These are phyloP conservation scores for Piscicola geometra DNA, from an alignment of 2,888 invertebrate genomes.

Conservation along the genomic window DNA sequence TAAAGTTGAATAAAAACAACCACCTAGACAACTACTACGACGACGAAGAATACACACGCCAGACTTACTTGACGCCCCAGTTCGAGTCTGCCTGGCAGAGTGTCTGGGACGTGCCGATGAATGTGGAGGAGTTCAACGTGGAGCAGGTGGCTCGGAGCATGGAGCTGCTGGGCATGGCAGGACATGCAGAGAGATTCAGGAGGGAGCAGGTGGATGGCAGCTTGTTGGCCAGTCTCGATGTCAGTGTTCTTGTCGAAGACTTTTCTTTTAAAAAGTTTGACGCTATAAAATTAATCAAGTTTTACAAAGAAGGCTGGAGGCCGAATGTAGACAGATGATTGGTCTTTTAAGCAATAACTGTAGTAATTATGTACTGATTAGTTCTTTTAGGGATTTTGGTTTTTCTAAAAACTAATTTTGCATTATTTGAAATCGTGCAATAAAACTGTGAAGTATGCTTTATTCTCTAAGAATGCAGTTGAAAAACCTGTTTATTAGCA, in stretches of 20 bases:
- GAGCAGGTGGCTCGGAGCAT: conserved; percentile 30
- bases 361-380: too few species aligned
- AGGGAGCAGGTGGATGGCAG: conserved; percentile 36
- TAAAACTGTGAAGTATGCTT: too few species aligned
- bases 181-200: conserved; percentile 28
- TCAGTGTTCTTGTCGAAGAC: conserved; percentile 25
- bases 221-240: conserved; percentile 29
- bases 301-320: conserved; percentile 36
- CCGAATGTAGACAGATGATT: conserved; percentile 15
- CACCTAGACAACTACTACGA: too few species aligned
- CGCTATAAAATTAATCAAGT: conserved; percentile 38
- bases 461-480: too few species aligned
- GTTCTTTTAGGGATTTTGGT: too few species aligned
- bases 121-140: conserved; percentile 25
- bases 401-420: too few species aligned
- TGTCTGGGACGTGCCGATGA: conserved; percentile 30
- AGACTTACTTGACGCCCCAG: neutral
- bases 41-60: neutral
- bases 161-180: conserved; percentile 33
- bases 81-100: neutral
- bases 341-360: too few species aligned
- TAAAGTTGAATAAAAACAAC: too few species aligned
- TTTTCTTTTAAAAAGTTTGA: conserved; percentile 34
- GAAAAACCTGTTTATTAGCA: too few species aligned
- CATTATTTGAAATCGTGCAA: too few species aligned